phyloP scores from a whole-genome alignment of 30 jellyfish, hydroid and myxozoan genomes.

The Cassiopea andromeda region DNA sequence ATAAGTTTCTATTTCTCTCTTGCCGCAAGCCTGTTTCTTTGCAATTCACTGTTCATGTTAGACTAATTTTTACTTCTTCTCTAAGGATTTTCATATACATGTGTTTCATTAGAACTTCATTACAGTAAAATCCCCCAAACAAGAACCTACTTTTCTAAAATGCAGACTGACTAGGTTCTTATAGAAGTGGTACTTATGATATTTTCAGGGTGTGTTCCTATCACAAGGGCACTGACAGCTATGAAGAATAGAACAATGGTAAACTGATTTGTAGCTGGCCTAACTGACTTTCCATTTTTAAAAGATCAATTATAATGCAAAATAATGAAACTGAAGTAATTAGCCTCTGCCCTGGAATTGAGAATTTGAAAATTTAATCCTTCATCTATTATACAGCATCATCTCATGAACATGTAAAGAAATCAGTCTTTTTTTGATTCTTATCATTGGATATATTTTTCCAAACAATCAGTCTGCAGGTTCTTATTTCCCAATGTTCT shows the following conservation, averaged over 20 bases:
- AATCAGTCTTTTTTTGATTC: neutral
- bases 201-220: neutral
- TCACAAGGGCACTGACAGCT: neutral
- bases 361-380: neutral
- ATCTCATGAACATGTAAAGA: neutral
- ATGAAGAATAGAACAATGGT: neutral
- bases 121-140: too few relatives aligned
- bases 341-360: neutral
- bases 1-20: too few relatives aligned
- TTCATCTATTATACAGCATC: neutral
- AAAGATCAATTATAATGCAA: too few relatives aligned
- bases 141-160: too few relatives aligned
- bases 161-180: too few relatives aligned
- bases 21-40: too few relatives aligned
- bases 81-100: too few relatives aligned
- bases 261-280: neutral
- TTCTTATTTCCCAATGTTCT: neutral
- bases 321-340: neutral
- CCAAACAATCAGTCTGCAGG: neutral
- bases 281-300: neutral
- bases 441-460: neutral
- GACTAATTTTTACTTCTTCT: too few relatives aligned
- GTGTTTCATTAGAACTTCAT: too few relatives aligned
- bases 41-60: too few relatives aligned
- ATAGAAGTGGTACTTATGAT: too few relatives aligned